A percentile compares a stretch with the other conserved stretches of the same genome.
phyloP scores from a whole-genome alignment of 1,140 invertebrate species.

The Nomia melanderi region DNA sequence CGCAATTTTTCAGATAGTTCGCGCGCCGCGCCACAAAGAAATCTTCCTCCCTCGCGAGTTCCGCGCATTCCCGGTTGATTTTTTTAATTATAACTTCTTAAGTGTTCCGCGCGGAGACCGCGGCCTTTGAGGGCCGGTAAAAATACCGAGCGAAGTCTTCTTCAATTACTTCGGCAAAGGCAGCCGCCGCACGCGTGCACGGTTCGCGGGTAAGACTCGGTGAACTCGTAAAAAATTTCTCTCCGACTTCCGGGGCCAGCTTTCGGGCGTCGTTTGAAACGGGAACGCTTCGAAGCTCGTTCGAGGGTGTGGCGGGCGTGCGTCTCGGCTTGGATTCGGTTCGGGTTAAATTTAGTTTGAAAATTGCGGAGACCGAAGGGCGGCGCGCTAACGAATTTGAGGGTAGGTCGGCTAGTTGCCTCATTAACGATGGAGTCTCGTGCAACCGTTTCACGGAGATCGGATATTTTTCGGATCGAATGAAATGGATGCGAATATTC shows the following conservation, averaged over 20 bases:
- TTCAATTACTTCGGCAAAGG: background rate
- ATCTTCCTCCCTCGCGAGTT: too few relatives aligned
- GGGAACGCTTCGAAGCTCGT: background rate
- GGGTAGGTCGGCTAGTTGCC: too few relatives aligned
- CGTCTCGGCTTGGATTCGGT: too few relatives aligned
- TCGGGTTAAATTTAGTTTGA: background rate
- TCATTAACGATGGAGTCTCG: too few relatives aligned
- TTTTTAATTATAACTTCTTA: conserved; percentile 17
- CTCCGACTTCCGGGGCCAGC: background rate
- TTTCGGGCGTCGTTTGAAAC: background rate
- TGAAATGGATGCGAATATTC: too few relatives aligned
- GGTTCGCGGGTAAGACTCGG: background rate
- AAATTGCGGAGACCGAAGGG: too few relatives aligned
- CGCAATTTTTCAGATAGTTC: background rate
- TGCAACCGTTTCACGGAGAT: too few relatives aligned
- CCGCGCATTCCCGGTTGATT: too few relatives aligned
- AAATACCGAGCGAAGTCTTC: background rate
- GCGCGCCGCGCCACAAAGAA: background rate
- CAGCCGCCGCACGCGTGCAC: background rate
- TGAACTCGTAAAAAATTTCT: background rate
- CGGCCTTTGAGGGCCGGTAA: background rate
- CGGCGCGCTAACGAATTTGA: too few relatives aligned
- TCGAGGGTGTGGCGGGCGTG: background rate
- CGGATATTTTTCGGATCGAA: too few relatives aligned
- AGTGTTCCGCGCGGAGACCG: background rate